Base-by-base conservation (phyloP, 2,113 vertebrate genomes). In the Lampris megalopsis region DNA sequence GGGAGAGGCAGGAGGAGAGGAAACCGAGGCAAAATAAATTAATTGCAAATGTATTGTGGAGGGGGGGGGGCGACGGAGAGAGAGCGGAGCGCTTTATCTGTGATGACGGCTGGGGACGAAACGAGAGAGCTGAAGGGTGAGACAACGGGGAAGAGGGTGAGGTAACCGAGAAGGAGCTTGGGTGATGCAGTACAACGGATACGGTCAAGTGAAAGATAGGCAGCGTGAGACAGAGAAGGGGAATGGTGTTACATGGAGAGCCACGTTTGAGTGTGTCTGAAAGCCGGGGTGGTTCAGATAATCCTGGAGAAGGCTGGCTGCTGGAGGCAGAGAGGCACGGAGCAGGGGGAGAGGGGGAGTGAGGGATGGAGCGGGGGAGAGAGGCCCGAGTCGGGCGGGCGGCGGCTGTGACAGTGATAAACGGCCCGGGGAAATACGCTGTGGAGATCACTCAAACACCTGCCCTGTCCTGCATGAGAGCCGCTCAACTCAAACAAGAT, bases 21-120 rank as follows among this genome's bases (percentile, higher is more conserved):
- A 91, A 89, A 88, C 79, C 63, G 43, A 78, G 79, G 87, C 75
- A 79, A 92, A 91, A 93, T 88, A 88, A 93, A 94, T 91, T 82
- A 92, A 94, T 90, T 91, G 86, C 89, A 94, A 94, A 92, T 93
- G 91, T 91, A 90, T 84, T 43, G 24, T 75, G 54, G 73, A 73
- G 49, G 72, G 69, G 65, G 63, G 4, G 62, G 70, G 65, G 56
- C 43, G 73, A 68, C 66, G 63, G 82, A 74, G 66, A 76, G 68
- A 58, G 56, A 77, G 69, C 42, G n/a, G 60, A 69, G 40, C 9
- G 7, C 76, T 87, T 84, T 69, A 80, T 88, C 71, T 74, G 63
- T 9, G 68, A 68, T 90, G 87, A 83, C 42, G 67, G 85, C 83
- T n/a, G 48, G 47, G 1, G 3, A 82, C 57, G n/a, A 63, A 11